Percentiles rank a stretch among this genome's conserved stretches.
phyloP scores from a whole-genome alignment of 2,113 vertebrate species.

The Pongo pygmaeus region DNA sequence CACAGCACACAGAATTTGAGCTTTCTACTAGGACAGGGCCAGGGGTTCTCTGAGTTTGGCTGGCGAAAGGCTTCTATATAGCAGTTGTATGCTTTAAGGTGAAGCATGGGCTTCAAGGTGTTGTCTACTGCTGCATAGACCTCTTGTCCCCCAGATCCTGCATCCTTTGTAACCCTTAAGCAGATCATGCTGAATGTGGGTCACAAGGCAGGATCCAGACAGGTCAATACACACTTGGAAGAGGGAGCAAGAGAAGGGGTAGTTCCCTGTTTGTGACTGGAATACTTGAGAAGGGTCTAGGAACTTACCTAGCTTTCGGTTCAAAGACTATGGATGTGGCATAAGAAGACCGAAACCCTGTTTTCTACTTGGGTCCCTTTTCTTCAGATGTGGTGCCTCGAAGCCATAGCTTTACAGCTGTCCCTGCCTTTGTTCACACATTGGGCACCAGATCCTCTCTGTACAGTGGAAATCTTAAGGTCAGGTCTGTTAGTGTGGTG shows the following conservation, averaged over 20 bases:
- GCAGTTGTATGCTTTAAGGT: too few relatives aligned
- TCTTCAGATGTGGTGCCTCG: not conserved
- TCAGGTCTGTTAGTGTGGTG: not conserved
- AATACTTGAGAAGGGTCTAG: not conserved
- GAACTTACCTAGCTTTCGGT: not conserved
- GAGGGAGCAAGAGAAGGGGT: not conserved
- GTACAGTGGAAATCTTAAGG: not conserved
- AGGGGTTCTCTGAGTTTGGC: not conserved
- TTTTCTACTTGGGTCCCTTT: not conserved
- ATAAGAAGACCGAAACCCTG: not conserved
- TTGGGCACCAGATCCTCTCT: not conserved
- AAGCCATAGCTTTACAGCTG: not conserved
- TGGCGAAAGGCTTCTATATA: not conserved
- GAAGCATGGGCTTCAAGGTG: not conserved
- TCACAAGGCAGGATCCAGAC: not conserved
- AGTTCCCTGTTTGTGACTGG: not conserved
- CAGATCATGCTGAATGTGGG: not conserved
- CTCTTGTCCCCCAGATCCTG: not conserved
- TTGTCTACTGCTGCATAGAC: not conserved
- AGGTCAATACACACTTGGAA: not conserved
- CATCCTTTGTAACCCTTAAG: not conserved
- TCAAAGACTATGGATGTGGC: not conserved
- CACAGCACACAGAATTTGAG: not conserved
- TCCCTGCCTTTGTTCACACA: not conserved
- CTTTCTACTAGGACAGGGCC: not conserved